A percentile compares a stretch with the other conserved stretches of the same genome.
Evolutionary conservation across 1,140 invertebrate species (phyloP).

Genomic region (Temnothorax nylanderi): DNA sequence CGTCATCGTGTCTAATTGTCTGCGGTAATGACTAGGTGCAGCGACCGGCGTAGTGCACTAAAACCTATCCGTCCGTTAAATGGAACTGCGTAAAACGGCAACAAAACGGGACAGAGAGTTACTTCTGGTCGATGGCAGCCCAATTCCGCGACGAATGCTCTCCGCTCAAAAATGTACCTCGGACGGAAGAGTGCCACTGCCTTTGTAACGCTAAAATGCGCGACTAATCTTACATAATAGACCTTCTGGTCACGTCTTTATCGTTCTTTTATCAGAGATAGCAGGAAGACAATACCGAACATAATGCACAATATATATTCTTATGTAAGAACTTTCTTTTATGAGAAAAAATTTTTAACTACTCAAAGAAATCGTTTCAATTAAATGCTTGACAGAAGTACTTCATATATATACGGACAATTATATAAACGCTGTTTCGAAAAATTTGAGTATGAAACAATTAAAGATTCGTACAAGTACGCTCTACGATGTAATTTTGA

Average conservation of each 20-base stretch:
- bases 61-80: constrained; percentile 64
- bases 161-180: background rate
- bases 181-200: background rate
- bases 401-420: background rate
- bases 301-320: background rate
- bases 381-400: background rate
- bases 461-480: background rate
- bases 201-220: constrained; percentile 20
- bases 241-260: background rate
- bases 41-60: constrained; percentile 43
- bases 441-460: background rate
- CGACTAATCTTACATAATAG: constrained; percentile 35
- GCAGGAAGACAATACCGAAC: background rate
- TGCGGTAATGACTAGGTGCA: constrained; percentile 64
- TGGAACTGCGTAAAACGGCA: constrained; percentile 56
- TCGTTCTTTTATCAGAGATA: background rate
- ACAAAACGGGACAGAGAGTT: constrained; percentile 39
- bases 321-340: background rate
- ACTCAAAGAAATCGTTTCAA: background rate
- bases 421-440: background rate
- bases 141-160: constrained; percentile 23
- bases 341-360: background rate
- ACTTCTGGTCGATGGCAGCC: constrained; percentile 41
- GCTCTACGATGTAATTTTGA: background rate
- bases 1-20: constrained; percentile 63